Conservation (phyloP, 2,888 invertebrate species). For the Yponomeuta malinellus region DNA sequence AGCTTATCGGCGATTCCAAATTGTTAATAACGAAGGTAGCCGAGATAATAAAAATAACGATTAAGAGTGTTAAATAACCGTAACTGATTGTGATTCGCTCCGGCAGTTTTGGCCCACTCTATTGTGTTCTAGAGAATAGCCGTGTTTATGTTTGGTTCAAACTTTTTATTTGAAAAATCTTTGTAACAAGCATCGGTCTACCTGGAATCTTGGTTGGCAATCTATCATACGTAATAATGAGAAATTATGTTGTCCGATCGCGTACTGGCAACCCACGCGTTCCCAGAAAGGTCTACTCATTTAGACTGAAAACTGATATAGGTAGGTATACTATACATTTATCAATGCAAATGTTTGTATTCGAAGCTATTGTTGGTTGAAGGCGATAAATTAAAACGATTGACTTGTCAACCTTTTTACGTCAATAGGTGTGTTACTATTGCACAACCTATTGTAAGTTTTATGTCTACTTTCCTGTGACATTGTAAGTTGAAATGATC, state of each 20-base stretch:
- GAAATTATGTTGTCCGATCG: conserved; percentile 47
- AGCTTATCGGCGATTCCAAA: conserved; percentile 68
- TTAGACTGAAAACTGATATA: conserved; percentile 24
- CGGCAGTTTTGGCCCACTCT: conserved; percentile 48
- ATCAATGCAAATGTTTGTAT: conserved; percentile 52
- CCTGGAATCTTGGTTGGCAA: conserved; percentile 50
- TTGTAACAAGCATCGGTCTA: conserved; percentile 50
- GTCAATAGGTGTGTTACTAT: conserved; percentile 18
- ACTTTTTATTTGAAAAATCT: conserved; percentile 36
- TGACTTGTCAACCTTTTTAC: conserved; percentile 32
- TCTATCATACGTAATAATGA: conserved; percentile 67
- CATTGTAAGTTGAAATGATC: conserved; percentile 18
- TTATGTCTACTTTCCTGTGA: conserved; percentile 6
- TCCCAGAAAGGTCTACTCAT: conserved; percentile 7
- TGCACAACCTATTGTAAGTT: conserved; percentile 2
- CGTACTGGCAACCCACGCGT: conserved; percentile 32
- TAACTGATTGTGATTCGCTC: conserved; percentile 66
- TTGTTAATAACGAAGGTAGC: conserved; percentile 55
- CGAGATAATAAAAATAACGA: conserved; percentile 61
- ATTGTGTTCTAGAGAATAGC: conserved; percentile 62
- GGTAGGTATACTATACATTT: conserved; percentile 41
- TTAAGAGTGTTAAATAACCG: conserved; percentile 71
- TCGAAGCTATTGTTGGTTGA: conserved; percentile 17
- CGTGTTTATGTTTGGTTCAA: conserved; percentile 62
- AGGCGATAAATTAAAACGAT: conserved; percentile 33